Evolutionary conservation across 2,888 invertebrate species (phyloP).

Genomic region (Nudaria mundana): DNA sequence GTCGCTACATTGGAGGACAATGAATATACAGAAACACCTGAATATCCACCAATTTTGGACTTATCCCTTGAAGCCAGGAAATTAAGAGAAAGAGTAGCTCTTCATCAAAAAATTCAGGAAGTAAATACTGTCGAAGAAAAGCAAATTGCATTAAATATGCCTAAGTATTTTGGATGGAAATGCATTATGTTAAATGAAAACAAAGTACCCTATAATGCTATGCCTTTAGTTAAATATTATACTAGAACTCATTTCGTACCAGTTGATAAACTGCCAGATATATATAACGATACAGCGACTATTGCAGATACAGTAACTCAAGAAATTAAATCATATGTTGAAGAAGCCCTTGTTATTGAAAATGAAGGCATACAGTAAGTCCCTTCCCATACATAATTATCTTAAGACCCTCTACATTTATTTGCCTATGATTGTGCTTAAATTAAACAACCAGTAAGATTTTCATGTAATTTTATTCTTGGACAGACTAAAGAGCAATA

Average conservation of each 20-base stretch:
- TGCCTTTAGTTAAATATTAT: constrained; percentile 86
- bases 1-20: constrained; percentile 50
- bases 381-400: too few species aligned
- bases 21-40: constrained; percentile 67
- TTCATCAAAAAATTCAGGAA: constrained; percentile 82
- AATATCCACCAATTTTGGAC: constrained; percentile 84
- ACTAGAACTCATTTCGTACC: constrained; percentile 89
- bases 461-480: too few species aligned
- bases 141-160: constrained; percentile 90
- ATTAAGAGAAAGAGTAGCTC: constrained; percentile 63
- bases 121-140: constrained; percentile 91
- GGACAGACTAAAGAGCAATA: too few species aligned
- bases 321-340: constrained; percentile 80
- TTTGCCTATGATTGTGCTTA: too few species aligned
- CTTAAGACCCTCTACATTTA: too few species aligned
- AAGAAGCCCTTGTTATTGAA: constrained; percentile 85
- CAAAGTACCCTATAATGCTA: constrained; percentile 83
- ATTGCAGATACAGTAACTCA: constrained; percentile 70
- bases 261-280: constrained; percentile 80
- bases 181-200: constrained; percentile 83
- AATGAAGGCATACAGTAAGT: constrained; percentile 79
- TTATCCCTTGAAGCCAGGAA: constrained; percentile 71
- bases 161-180: constrained; percentile 89
- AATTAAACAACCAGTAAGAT: too few species aligned
- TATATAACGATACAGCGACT: constrained; percentile 73